Evolutionary conservation across 2,888 invertebrate genomes (phyloP), one percentile per base, ranked within the genome.

Genomic region (Ctena decussata): DNA sequence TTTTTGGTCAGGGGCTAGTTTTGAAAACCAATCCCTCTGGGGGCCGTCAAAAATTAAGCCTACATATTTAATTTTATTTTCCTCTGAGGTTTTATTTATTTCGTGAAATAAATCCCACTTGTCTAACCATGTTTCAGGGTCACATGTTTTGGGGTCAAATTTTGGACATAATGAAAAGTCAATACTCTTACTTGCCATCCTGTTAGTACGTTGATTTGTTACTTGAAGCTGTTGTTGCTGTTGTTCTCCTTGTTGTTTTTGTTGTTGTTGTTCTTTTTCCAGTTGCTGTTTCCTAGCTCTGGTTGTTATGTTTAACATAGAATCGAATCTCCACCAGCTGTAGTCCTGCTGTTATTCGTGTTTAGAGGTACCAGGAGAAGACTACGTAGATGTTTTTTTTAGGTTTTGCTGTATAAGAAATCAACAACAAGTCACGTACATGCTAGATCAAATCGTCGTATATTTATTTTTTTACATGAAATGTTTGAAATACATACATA

Each of bases 51-150:
- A 60, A 60, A 60, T 60, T 60, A 60, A 30, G 27, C 60, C 60
- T 60, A 60, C 60, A 60, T 60, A 60, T 60, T 60, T 60, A 18
- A 60, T 30, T 27, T 60, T 60, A 30, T 60, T 60, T 60, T 60
- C 60, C 18, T 60, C 60, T 3, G 60, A 60, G 2, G 30, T 60
- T 60, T 60, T 60, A 18, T 60, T 53, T 6, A 60, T 60, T 30
- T 60, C 60, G 18, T 60, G 60, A 27, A 60, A 60, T 30, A 27
- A 30, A 60, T 60, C 27, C 60, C 60, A 60, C 30, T 60, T 60
- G 8, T 60, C 60, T 27, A 53, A 27, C 27, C 60, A 60, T 3
- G 60, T 60, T 6, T 60, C 60, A 30, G 60, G 60, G 60, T 60
- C 60, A 30, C 30, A 11, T 30, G 30, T 30, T 24, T 27, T 60